Conservation (phyloP, 2,797 vertebrate genomes). For the Lagorchestes hirsutus region DNA sequence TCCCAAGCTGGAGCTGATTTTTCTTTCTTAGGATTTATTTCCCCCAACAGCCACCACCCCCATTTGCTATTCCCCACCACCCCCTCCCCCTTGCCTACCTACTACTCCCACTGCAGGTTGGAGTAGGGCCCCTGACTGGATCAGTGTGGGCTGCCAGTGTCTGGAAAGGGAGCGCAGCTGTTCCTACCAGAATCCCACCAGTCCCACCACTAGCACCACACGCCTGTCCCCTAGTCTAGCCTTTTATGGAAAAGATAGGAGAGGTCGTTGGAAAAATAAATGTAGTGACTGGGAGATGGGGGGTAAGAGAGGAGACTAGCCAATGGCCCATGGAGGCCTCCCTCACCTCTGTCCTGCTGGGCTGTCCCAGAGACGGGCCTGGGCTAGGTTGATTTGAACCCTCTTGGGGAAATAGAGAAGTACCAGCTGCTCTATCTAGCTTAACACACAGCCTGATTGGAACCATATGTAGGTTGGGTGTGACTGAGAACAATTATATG, state of each 20-base stretch:
- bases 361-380: not conserved
- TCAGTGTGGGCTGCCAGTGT: not conserved
- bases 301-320: not conserved
- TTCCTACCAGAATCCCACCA: not conserved
- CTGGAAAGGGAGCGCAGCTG: not conserved
- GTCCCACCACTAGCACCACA: not conserved
- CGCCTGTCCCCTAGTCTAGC: not conserved
- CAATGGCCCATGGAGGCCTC: not conserved
- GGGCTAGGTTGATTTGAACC: not conserved
- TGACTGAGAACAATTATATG: not conserved
- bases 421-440: not conserved
- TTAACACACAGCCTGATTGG: not conserved
- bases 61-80: not conserved
- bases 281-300: not conserved
- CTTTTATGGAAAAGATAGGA: slow-evolving; percentile 7
- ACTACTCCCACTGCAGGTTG: not conserved
- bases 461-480: not conserved
- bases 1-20: not conserved
- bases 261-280: not conserved
- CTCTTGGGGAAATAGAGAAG: not conserved
- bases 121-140: not conserved
- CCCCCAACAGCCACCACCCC: not conserved
- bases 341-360: not conserved
- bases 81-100: not conserved
- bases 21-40: not conserved